Conservation (phyloP, 2,888 invertebrate genomes). For the Acanthosepion lycidas region DNA sequence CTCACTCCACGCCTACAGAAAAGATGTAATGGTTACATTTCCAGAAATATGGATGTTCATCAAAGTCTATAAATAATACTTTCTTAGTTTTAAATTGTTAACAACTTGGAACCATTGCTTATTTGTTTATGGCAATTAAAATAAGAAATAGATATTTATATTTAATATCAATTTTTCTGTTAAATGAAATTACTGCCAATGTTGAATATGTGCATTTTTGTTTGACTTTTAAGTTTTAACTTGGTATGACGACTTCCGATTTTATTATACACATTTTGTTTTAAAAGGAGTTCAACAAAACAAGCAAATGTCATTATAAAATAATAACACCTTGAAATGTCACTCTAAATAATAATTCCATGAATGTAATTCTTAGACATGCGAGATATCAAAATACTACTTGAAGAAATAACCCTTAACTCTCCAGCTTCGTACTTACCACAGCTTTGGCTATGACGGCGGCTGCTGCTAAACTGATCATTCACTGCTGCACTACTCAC, state of each 20-base stretch:
- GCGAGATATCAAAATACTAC: neutral
- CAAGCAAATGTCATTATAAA: neutral
- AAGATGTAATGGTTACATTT: neutral
- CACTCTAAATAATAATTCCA: neutral
- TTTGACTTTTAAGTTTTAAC: neutral
- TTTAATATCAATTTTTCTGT: neutral
- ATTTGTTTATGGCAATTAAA: neutral
- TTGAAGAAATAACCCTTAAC: neutral
- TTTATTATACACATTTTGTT: neutral
- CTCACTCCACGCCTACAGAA: neutral
- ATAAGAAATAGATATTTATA: neutral
- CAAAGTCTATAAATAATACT: neutral
- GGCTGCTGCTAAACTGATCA: neutral
- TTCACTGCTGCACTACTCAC: neutral
- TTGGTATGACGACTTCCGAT: constrained; percentile 4
- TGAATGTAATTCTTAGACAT: neutral
- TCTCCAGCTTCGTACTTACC: neutral
- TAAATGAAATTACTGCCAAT: neutral
- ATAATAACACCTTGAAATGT: neutral
- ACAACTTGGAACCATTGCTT: neutral
- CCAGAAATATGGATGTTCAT: neutral
- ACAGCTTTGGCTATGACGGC: neutral
- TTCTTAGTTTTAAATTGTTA: neutral
- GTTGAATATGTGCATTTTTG: neutral
- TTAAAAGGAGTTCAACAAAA: neutral